A percentile compares a stretch with the other conserved stretches of the same genome.
Evolutionary conservation across 1,140 invertebrate species (phyloP).

Genomic region (Popillia japonica): DNA sequence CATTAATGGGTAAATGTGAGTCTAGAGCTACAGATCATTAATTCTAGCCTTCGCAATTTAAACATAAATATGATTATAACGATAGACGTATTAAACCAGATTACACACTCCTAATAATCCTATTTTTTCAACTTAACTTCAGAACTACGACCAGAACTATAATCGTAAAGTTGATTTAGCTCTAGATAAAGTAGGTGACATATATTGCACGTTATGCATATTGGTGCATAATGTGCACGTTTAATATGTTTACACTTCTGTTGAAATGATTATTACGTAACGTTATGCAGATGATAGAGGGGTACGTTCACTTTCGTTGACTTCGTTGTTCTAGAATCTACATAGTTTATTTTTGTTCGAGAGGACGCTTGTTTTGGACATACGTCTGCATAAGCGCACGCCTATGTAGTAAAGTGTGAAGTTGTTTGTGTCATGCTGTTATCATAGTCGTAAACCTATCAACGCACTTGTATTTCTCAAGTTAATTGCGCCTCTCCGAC

Average conservation of each 20-base stretch:
- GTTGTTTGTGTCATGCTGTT: slow-evolving; percentile 21
- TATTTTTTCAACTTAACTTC: neutral
- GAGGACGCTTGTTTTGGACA: neutral
- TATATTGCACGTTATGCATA: neutral
- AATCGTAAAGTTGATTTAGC: neutral
- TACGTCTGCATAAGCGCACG: neutral
- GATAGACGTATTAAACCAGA: neutral
- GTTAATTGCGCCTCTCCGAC: slow-evolving; percentile 1
- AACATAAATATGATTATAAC: neutral
- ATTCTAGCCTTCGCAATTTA: neutral
- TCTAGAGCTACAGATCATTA: neutral
- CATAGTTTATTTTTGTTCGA: neutral
- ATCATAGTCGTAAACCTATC: slow-evolving; percentile 20
- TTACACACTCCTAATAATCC: neutral
- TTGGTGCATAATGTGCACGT: neutral
- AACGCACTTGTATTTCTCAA: slow-evolving; percentile 27
- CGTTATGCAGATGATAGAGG: neutral
- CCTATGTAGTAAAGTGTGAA: slow-evolving; percentile 4
- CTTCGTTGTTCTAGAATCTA: neutral
- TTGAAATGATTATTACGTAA: neutral
- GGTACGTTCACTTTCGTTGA: neutral
- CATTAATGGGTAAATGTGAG: neutral
- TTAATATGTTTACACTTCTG: no score
- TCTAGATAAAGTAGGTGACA: neutral
- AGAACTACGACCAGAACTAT: neutral